phyloP scores from a whole-genome alignment of 2,888 invertebrate species.

The Agrochola lychnidis region DNA sequence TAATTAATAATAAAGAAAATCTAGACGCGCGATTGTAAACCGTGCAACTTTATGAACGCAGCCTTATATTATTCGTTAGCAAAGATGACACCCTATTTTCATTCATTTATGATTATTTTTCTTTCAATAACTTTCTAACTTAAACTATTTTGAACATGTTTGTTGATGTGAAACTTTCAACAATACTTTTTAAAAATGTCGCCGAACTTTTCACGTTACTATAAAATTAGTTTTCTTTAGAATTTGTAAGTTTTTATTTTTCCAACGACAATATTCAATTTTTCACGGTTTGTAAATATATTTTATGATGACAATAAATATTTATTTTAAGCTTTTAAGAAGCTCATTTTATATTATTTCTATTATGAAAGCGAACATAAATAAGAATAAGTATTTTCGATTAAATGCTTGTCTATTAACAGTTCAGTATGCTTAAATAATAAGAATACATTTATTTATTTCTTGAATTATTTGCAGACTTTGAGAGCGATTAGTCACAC shows the following conservation, averaged over 20 bases:
- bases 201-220: neutral
- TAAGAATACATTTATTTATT: neutral
- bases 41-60: neutral
- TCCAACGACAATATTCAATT: neutral
- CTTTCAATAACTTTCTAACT: neutral
- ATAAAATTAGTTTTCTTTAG: slow-evolving; percentile 1
- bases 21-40: neutral
- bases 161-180: slow-evolving; percentile 1
- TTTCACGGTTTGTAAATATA: slow-evolving; percentile 2
- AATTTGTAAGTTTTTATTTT: slow-evolving; percentile 2
- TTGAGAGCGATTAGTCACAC: neutral
- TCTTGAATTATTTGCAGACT: neutral
- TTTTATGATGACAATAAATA: neutral
- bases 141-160: neutral
- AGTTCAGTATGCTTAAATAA: neutral
- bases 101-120: neutral
- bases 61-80: no score
- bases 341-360: neutral
- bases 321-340: slow-evolving; percentile 5
- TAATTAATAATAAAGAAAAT: neutral
- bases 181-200: neutral
- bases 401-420: neutral
- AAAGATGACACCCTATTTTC: neutral
- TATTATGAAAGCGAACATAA: neutral
- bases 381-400: slow-evolving; percentile 22